Evolutionary conservation across 2,888 invertebrate species (phyloP).

Genomic region (Conus canariensis): DNA sequence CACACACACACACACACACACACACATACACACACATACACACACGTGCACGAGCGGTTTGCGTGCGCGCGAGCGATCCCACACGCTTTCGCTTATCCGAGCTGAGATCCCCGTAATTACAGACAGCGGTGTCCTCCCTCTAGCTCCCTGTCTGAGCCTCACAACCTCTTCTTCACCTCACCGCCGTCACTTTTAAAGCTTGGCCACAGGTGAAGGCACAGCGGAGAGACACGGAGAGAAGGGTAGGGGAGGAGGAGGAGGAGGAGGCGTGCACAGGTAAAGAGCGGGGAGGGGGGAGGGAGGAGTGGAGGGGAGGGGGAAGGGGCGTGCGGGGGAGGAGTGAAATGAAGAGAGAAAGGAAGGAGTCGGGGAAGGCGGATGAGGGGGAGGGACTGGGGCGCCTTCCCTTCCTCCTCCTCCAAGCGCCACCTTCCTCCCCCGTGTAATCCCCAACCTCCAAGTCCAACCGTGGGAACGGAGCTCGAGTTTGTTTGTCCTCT

Average conservation of each 20-base stretch:
- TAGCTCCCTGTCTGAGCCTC: too few species aligned
- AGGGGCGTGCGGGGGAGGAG: background rate
- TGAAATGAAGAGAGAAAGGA: background rate
- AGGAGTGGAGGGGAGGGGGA: too few species aligned
- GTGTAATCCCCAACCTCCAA: background rate
- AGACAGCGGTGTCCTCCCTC: too few species aligned
- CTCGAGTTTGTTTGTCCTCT: conserved; percentile 8
- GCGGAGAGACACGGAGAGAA: background rate
- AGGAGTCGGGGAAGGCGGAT: background rate
- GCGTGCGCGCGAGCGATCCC: background rate
- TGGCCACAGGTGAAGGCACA: too few species aligned
- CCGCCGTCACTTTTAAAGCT: background rate
- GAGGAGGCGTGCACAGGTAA: too few species aligned
- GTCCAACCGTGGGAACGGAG: conserved; percentile 4
- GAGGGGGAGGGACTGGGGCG: background rate
- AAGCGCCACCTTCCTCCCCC: background rate
- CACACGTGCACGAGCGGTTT: background rate
- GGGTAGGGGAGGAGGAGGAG: background rate
- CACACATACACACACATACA: conserved; percentile 4
- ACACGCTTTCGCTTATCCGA: background rate
- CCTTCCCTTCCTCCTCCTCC: too few species aligned
- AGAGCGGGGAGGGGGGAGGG: background rate
- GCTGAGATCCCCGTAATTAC: too few species aligned
- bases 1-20: conserved; percentile 4
- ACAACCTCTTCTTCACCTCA: background rate